Conservation (phyloP, 1,140 invertebrate species). For the Drosophila eugracilis region DNA sequence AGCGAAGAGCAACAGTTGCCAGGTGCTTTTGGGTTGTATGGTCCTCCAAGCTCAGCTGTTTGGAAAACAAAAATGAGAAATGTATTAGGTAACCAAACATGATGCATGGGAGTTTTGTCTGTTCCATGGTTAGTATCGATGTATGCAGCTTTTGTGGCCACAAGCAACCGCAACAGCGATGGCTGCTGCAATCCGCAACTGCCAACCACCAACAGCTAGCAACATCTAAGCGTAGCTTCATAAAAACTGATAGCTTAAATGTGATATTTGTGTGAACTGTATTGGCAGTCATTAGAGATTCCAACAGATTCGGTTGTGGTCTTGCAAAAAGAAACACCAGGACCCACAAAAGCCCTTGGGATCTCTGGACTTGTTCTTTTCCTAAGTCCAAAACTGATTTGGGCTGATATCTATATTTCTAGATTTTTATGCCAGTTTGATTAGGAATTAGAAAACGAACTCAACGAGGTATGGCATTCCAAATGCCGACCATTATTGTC, state of each 20-base stretch:
- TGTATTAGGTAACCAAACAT: constrained; percentile 72
- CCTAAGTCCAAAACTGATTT: too few relatives aligned
- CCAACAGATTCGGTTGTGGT: constrained; percentile 11
- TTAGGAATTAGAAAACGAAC: too few relatives aligned
- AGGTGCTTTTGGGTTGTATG: constrained; percentile 18
- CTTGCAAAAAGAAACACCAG: too few relatives aligned
- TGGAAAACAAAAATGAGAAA: constrained; percentile 40
- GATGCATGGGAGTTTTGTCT: constrained; percentile 56
- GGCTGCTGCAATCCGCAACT: constrained; percentile 17
- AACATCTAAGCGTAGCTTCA: constrained; percentile 15
- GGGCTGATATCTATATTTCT: too few relatives aligned
- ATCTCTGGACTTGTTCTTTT: too few relatives aligned
- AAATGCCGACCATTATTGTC: too few relatives aligned
- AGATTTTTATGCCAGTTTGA: too few relatives aligned
- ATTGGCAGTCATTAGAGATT: constrained; percentile 18
- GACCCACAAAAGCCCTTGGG: too few relatives aligned
- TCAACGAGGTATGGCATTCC: too few relatives aligned
- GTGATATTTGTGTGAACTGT: constrained; percentile 64
- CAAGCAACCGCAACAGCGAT: constrained; percentile 37
- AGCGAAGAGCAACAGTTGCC: constrained; percentile 4
- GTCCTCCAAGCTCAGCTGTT: constrained; percentile 15
- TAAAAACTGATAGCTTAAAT: constrained; percentile 39
- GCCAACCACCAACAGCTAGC: constrained; percentile 16
- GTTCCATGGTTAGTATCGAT: constrained; percentile 13
- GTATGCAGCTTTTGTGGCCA: constrained; percentile 37